Evolutionary conservation across 2,113 vertebrate species (phyloP).

Genomic region (Cryptotis parvus): DNA sequence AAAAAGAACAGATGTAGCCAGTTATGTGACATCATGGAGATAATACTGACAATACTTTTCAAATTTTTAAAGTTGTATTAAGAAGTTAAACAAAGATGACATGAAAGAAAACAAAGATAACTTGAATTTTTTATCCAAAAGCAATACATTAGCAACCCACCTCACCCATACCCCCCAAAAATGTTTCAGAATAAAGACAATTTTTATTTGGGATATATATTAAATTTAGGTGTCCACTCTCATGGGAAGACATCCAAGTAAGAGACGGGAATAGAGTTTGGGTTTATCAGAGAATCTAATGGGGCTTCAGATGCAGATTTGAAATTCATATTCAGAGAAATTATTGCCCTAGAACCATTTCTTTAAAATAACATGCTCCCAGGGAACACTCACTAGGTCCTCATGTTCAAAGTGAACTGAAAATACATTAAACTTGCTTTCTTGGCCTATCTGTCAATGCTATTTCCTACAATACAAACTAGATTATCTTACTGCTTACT

Average conservation of each 20-base stretch:
- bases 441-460: background rate
- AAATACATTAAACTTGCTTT: background rate
- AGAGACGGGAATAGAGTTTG: background rate
- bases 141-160: background rate
- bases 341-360: background rate
- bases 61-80: background rate
- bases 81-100: background rate
- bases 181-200: background rate
- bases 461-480: background rate
- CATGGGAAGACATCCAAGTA: background rate
- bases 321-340: slow-evolving; percentile 20
- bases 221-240: background rate
- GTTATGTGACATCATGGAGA: background rate
- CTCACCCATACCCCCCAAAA: no score
- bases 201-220: background rate
- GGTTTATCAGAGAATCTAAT: background rate
- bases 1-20: background rate
- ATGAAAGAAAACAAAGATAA: background rate
- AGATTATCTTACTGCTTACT: background rate
- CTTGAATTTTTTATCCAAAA: slow-evolving; percentile 32
- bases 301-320: background rate
- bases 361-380: background rate
- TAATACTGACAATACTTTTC: background rate
- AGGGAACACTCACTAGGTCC: background rate
- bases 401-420: background rate